Evolutionary conservation across 1,140 invertebrate genomes (phyloP).

Genomic region (Elysia chlorotica): DNA sequence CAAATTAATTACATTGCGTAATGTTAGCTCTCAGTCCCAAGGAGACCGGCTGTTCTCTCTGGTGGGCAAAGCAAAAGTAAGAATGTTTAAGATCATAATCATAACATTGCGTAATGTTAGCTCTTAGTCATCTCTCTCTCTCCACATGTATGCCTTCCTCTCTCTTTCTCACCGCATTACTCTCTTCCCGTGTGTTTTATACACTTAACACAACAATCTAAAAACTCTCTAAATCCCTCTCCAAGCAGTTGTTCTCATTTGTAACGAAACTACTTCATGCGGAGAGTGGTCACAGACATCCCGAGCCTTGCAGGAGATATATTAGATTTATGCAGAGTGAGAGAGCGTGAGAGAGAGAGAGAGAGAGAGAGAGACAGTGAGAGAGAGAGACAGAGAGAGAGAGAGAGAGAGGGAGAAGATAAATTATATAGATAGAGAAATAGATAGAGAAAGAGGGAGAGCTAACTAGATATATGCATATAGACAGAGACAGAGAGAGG

Average conservation of each 20-base stretch:
- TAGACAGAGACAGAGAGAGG: background rate
- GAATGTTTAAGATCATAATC: no score
- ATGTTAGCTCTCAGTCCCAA: no score
- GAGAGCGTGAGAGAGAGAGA: no score
- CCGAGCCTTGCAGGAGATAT: background rate
- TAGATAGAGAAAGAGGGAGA: background rate
- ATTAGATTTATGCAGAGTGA: no score
- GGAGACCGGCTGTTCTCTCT: no score
- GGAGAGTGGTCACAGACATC: background rate
- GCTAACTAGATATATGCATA: background rate
- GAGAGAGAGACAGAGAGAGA: background rate
- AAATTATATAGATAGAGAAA: background rate
- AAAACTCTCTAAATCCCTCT: background rate
- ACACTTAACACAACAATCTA: background rate
- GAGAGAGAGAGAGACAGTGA: background rate
- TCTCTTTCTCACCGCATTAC: no score
- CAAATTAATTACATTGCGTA: no score
- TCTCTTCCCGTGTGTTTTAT: no score
- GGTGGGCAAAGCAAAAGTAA: no score
- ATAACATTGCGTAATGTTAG: no score
- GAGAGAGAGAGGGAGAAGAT: background rate
- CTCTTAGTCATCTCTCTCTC: no score
- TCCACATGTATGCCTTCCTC: no score
- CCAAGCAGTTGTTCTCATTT: background rate
- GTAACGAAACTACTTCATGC: background rate